Evolutionary conservation across 2,113 vertebrate species (phyloP).

Genomic region (Morone saxatilis): DNA sequence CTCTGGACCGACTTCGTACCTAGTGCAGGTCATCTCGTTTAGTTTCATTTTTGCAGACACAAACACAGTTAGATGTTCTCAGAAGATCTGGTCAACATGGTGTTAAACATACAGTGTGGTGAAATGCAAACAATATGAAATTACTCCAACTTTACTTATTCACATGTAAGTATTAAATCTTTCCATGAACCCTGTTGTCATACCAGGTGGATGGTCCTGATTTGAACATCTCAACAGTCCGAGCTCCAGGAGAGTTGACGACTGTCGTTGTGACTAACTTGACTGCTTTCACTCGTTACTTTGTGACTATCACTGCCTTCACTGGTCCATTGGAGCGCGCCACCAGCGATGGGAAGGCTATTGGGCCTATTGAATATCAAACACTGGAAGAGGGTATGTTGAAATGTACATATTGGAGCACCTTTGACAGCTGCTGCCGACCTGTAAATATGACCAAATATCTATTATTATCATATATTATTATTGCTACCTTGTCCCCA

Average conservation of each 20-base stretch:
- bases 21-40: slow-evolving; percentile 89
- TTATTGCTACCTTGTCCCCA: slow-evolving; percentile 67
- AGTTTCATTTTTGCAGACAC: slow-evolving; percentile 64
- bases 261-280: slow-evolving; percentile 88
- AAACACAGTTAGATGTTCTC: not conserved
- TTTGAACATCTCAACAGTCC: slow-evolving; percentile 86
- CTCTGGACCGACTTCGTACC: slow-evolving; percentile 93
- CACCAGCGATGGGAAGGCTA: slow-evolving; percentile 86
- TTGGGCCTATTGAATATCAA: slow-evolving; percentile 83
- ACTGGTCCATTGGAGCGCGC: slow-evolving; percentile 86
- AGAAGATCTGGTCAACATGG: not conserved
- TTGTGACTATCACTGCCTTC: slow-evolving; percentile 90
- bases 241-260: slow-evolving; percentile 85
- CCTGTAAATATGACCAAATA: not conserved
- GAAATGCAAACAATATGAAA: not conserved
- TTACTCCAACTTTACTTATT: not conserved
- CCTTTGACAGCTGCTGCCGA: not conserved
- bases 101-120: not conserved
- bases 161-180: slow-evolving; percentile 1
- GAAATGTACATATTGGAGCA: not conserved
- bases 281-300: slow-evolving; percentile 92
- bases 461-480: not conserved
- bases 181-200: slow-evolving; percentile 10
- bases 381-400: slow-evolving; percentile 92
- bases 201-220: slow-evolving; percentile 87